A percentile compares a stretch with the other conserved stretches of the same genome.
phyloP scores from a whole-genome alignment of 1,140 invertebrate genomes.

The Heliconius congener region DNA sequence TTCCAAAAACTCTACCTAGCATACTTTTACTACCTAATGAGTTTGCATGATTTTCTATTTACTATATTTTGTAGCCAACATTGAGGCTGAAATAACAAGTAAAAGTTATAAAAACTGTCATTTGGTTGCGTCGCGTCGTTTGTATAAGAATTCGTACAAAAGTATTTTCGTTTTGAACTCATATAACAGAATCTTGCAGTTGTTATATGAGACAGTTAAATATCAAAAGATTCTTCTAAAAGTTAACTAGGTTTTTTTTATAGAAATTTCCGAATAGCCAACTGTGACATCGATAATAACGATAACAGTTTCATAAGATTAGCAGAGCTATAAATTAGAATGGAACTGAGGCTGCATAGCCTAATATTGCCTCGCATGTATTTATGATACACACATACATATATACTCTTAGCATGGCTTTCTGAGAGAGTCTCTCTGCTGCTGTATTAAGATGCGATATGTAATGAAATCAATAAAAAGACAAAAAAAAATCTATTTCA shows the following conservation, averaged over 20 bases:
- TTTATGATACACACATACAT: no score
- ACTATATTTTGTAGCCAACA: neutral
- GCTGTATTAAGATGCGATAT: no score
- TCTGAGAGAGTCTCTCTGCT: no score
- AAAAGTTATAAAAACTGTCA: conserved; percentile 2
- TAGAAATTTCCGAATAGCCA: neutral
- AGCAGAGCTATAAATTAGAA: neutral
- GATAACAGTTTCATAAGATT: neutral
- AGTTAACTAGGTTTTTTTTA: neutral
- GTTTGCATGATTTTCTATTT: conserved; percentile 1
- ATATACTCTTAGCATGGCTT: no score
- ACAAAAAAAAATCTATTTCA: no score
- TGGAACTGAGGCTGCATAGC: neutral
- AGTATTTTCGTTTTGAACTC: neutral
- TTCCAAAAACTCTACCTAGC: neutral
- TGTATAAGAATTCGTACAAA: neutral
- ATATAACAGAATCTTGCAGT: neutral
- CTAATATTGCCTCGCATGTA: neutral
- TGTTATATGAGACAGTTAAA: neutral
- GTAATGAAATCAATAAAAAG: no score
- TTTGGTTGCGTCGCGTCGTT: neutral
- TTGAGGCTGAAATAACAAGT: neutral
- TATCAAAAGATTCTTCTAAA: neutral
- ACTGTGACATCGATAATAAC: neutral
- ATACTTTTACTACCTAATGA: neutral